Percentiles rank a stretch among this genome's conserved stretches.
Evolutionary conservation across 1,140 invertebrate species (phyloP).

Genomic region (Danaus plexippus): DNA sequence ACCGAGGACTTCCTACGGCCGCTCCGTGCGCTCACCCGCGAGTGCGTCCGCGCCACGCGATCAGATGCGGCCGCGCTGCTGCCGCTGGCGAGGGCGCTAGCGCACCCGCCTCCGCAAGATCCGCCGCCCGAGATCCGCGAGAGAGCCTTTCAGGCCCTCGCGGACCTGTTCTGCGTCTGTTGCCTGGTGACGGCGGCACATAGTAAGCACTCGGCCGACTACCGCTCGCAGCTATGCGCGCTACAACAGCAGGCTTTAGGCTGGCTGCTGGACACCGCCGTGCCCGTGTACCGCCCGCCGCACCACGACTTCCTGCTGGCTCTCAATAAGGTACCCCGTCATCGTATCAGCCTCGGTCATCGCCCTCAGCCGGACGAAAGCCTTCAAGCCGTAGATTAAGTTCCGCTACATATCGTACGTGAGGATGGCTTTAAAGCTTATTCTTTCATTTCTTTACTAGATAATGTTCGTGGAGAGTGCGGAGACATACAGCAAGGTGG

Average conservation of each 20-base stretch:
- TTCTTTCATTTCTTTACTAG: constrained; percentile 21
- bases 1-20: constrained; percentile 93
- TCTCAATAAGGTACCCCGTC: constrained; percentile 81
- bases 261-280: constrained; percentile 89
- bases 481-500: constrained; percentile 91
- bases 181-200: constrained; percentile 86
- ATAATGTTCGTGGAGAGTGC: constrained; percentile 87
- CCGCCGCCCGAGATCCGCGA: constrained; percentile 76
- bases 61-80: constrained; percentile 50
- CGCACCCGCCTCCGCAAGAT: constrained; percentile 46
- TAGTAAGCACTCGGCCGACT: constrained; percentile 75
- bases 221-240: constrained; percentile 75
- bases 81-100: constrained; percentile 51
- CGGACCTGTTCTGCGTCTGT: constrained; percentile 88
- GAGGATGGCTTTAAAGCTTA: too few species aligned
- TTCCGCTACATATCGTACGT: too few species aligned
- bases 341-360: too few species aligned
- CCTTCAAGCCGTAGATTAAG: too few species aligned
- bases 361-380: too few species aligned
- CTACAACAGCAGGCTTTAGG: constrained; percentile 64
- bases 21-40: constrained; percentile 85
- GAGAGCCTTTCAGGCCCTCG: constrained; percentile 85
- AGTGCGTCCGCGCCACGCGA: constrained; percentile 83
- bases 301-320: constrained; percentile 83
- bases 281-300: constrained; percentile 81